phyloP scores from a whole-genome alignment of 2,888 invertebrate species.

The Epinotia ramella region DNA sequence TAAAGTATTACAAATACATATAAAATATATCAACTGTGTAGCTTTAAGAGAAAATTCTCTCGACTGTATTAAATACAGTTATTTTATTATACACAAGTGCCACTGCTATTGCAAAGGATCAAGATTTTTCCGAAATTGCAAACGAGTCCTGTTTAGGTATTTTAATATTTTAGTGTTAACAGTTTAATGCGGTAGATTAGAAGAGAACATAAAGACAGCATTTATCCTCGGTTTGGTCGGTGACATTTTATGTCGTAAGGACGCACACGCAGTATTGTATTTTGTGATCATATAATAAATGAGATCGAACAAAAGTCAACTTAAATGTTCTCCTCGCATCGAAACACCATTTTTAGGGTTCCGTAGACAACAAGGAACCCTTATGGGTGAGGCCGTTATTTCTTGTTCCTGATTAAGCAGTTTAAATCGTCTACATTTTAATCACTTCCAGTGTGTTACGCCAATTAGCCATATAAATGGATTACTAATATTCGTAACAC shows the following conservation, averaged over 20 bases:
- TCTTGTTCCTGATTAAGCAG: too few species aligned
- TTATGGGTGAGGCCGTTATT: too few species aligned
- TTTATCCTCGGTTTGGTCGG: conserved; percentile 23
- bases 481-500: too few species aligned
- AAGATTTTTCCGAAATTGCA: conserved; percentile 43
- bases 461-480: too few species aligned
- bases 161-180: conserved; percentile 34
- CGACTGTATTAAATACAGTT: conserved; percentile 80
- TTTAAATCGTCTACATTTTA: too few species aligned
- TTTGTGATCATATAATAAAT: neutral
- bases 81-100: conserved; percentile 68
- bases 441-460: too few species aligned
- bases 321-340: neutral
- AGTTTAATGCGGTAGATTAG: conserved; percentile 42
- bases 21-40: conserved; percentile 74
- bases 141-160: conserved; percentile 33
- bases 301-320: neutral
- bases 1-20: conserved; percentile 78
- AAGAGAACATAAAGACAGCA: conserved; percentile 29
- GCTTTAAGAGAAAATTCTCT: conserved; percentile 78
- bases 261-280: neutral
- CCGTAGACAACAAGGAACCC: too few species aligned
- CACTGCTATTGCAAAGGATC: conserved; percentile 61
- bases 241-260: conserved; percentile 15
- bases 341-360: neutral